Percentiles rank a stretch among this genome's conserved stretches.
phyloP scores from a whole-genome alignment of 2,113 vertebrate species.

The Elgaria multicarinata region DNA sequence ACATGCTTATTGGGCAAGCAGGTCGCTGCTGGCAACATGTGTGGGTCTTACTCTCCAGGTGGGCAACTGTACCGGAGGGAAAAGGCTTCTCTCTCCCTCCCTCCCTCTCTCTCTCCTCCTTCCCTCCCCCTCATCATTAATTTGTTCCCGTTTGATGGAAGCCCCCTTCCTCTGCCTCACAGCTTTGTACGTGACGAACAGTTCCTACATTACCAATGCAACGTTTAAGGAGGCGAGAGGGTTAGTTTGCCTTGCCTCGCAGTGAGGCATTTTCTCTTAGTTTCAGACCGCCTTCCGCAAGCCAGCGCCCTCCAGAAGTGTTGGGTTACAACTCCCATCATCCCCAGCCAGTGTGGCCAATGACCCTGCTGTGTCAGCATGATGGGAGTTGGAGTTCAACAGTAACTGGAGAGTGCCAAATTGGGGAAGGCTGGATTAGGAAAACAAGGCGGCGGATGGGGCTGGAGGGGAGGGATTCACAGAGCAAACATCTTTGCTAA shows the following conservation, averaged over 20 bases:
- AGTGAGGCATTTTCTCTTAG: not conserved
- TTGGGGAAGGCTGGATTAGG: too few relatives aligned
- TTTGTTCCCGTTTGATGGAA: not conserved
- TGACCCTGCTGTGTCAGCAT: not conserved
- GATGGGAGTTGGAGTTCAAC: too few relatives aligned
- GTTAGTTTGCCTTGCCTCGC: too few relatives aligned
- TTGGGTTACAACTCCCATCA: not conserved
- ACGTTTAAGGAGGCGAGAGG: not conserved
- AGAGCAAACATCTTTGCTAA: not conserved
- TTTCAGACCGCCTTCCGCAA: not conserved
- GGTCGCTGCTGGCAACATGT: slow-evolving; percentile 51
- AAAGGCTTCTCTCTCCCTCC: not conserved
- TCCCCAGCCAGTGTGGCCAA: too few relatives aligned
- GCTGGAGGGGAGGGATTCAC: too few relatives aligned
- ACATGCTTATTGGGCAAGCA: slow-evolving; percentile 45
- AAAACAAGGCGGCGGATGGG: too few relatives aligned
- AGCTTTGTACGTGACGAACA: not conserved
- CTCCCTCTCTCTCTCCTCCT: too few relatives aligned
- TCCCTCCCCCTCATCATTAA: not conserved
- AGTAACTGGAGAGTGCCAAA: not conserved
- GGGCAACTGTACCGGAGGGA: not conserved
- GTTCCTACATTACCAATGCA: not conserved
- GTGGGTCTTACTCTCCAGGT: not conserved
- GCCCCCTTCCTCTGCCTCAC: not conserved
- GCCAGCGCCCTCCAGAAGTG: not conserved